A percentile compares a stretch with the other conserved stretches of the same genome.
Conservation (phyloP, 2,797 vertebrate species). For the Jordanella pulchra region DNA sequence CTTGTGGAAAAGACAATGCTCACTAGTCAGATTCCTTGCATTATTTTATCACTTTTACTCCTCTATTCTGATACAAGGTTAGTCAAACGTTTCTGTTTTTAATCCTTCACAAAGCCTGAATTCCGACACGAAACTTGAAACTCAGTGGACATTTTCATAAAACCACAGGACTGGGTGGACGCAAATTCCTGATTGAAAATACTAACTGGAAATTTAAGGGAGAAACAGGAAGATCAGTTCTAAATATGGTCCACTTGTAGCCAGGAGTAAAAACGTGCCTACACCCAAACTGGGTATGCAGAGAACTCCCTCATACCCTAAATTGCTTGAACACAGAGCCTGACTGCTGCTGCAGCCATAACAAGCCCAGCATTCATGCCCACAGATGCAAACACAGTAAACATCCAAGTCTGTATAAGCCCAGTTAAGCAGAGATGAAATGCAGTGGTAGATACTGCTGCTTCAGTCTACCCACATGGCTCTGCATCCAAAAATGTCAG, state of each 20-base stretch:
- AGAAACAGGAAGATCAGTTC: conserved; percentile 58
- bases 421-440: conserved; percentile 32
- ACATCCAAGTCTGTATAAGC: conserved; percentile 44
- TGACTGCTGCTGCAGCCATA: conserved; percentile 48
- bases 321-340: conserved; percentile 35
- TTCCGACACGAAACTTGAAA: conserved; percentile 19
- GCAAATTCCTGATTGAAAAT: conserved; percentile 58
- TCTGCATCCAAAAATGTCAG: conserved; percentile 11
- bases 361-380: conserved; percentile 72
- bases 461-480: conserved; percentile 15
- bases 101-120: conserved; percentile 31
- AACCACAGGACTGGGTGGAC: conserved; percentile 60
- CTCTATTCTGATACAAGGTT: conserved; percentile 26
- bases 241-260: conserved; percentile 44
- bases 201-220: conserved; percentile 47
- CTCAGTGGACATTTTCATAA: conserved; percentile 49
- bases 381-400: conserved; percentile 59
- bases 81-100: conserved; percentile 18
- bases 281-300: conserved; percentile 67
- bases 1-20: conserved; percentile 66
- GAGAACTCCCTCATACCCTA: conserved; percentile 51
- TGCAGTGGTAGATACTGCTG: conserved; percentile 34
- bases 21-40: conserved; percentile 52
- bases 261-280: conserved; percentile 53
- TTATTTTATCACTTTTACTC: conserved; percentile 56